These are phyloP conservation scores for Rhagium mordax DNA, from an alignment of 2,888 invertebrate genomes.

Conservation along the genomic window DNA sequence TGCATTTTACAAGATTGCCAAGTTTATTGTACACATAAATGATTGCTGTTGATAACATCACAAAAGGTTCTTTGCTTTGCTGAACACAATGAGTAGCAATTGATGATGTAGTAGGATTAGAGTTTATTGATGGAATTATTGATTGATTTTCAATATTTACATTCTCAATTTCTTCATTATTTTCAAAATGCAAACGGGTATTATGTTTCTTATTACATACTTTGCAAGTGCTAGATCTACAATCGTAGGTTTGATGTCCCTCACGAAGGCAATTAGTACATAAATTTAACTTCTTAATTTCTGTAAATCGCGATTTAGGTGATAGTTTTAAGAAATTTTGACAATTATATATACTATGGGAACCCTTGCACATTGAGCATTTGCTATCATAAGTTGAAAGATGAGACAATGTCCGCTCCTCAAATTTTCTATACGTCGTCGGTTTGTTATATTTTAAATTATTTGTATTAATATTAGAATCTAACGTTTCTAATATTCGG, in stretches of 20 bases:
- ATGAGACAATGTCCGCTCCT: too few species aligned
- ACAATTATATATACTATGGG: too few species aligned
- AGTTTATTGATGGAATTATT: too few species aligned
- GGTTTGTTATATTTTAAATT: background rate
- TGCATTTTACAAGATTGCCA: background rate
- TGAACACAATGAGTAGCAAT: slow-evolving; percentile 14
- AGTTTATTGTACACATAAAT: background rate
- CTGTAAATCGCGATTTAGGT: background rate
- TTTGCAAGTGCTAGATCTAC: slow-evolving; percentile 12
- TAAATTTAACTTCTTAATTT: slow-evolving; percentile 9
- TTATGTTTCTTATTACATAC: slow-evolving; percentile 7
- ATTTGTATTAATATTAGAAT: background rate
- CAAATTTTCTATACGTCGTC: too few species aligned
- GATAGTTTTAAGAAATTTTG: background rate
- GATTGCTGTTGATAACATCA: slow-evolving; percentile 19
- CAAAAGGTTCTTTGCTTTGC: background rate
- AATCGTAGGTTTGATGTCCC: background rate
- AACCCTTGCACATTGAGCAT: too few species aligned
- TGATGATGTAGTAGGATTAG: background rate
- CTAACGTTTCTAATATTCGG: background rate
- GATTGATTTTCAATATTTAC: too few species aligned
- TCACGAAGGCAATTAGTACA: slow-evolving; percentile 22
- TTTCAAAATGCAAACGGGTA: too few species aligned
- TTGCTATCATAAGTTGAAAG: too few species aligned
- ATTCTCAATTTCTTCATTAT: too few species aligned